phyloP scores from a whole-genome alignment of 2,797 vertebrate genomes.

The Limnodromus scolopaceus region DNA sequence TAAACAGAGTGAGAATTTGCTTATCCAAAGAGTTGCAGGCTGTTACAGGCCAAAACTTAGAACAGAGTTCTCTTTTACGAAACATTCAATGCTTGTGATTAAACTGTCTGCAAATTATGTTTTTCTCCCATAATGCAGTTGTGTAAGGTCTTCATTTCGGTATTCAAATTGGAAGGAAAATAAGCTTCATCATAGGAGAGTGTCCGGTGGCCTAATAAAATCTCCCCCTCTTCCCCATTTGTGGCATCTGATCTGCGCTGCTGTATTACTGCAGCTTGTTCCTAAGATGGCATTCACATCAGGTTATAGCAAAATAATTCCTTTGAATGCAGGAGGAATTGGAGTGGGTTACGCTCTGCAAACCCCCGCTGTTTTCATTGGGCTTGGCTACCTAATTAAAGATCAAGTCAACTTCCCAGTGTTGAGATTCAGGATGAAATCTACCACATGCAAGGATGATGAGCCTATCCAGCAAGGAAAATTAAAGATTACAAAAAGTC shows the following conservation, averaged over 20 bases:
- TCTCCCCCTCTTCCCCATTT: not conserved
- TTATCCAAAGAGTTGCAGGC: not conserved
- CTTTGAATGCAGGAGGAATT: constrained; percentile 1
- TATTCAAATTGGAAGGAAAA: not conserved
- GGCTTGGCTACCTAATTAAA: constrained; percentile 28
- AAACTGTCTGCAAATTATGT: not conserved
- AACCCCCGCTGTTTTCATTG: not conserved
- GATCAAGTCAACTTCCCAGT: constrained; percentile 20
- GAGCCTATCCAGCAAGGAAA: constrained; percentile 29
- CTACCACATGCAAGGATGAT: constrained; percentile 36
- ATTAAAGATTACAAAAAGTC: not conserved
- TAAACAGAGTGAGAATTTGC: not conserved
- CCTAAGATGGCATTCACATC: not conserved
- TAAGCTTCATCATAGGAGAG: not conserved
- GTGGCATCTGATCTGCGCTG: not conserved
- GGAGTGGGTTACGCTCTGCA: not conserved
- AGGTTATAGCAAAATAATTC: not conserved
- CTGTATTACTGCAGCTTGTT: not conserved
- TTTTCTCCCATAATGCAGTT: not conserved
- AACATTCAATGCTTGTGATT: not conserved
- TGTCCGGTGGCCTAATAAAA: not conserved
- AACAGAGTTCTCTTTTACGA: not conserved
- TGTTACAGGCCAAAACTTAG: not conserved
- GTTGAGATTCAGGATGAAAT: constrained; percentile 41
- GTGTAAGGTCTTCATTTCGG: not conserved